phyloP scores from a whole-genome alignment of 2,113 vertebrate genomes.

The Hippoglossus stenolepis region DNA sequence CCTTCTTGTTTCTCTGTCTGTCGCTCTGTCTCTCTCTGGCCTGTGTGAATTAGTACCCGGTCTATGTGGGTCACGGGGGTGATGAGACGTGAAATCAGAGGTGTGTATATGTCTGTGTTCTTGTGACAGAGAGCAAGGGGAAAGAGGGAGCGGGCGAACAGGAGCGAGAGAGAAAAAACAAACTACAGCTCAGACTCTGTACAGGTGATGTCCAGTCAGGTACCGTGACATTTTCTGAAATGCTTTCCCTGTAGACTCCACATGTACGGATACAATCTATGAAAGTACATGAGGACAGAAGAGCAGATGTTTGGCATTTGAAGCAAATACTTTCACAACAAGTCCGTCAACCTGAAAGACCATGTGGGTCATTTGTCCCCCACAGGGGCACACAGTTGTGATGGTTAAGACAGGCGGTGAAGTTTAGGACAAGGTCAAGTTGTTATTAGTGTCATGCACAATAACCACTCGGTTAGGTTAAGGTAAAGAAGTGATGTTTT shows the following conservation, averaged over 20 bases:
- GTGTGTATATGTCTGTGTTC: constrained; percentile 54
- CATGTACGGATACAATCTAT: not conserved
- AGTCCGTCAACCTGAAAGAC: not conserved
- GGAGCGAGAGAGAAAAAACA: not conserved
- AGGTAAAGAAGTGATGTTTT: not conserved
- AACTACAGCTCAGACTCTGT: not conserved
- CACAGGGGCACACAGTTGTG: too few species aligned
- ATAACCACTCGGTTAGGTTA: too few species aligned
- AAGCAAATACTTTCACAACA: not conserved
- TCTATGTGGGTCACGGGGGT: constrained; percentile 64
- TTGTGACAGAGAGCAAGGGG: constrained; percentile 18
- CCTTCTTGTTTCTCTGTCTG: constrained; percentile 8
- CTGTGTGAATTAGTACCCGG: constrained; percentile 40
- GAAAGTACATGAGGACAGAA: not conserved
- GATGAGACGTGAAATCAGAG: constrained; percentile 66
- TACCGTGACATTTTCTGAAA: not conserved
- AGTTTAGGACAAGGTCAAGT: not conserved
- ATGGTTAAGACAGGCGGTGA: too few species aligned
- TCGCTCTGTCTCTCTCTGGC: constrained; percentile 23
- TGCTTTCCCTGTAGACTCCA: not conserved
- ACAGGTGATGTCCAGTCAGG: not conserved
- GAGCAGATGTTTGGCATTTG: not conserved
- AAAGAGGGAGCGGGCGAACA: not conserved
- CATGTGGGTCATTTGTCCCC: too few species aligned
- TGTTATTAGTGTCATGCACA: too few species aligned